phyloP scores from a whole-genome alignment of 2,888 invertebrate species.

The Electrophaes corylata region DNA sequence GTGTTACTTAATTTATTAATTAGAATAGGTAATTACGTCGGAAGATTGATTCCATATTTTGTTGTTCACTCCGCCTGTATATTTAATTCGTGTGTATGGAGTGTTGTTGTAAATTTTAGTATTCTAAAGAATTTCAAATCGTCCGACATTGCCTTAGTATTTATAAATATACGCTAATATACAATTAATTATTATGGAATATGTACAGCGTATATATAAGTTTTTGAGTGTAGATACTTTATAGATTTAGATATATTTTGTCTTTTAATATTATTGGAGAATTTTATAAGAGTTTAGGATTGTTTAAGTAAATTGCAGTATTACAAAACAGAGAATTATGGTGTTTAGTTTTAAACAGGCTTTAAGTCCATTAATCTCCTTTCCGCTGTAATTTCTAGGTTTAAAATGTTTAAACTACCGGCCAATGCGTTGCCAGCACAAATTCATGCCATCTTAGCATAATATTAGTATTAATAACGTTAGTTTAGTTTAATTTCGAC shows the following conservation, averaged over 20 bases:
- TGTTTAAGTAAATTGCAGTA: conserved; percentile 38
- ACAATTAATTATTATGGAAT: conserved; percentile 10
- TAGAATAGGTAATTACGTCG: conserved; percentile 49
- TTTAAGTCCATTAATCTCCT: conserved; percentile 34
- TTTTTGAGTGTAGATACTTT: conserved; percentile 37
- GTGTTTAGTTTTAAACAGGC: conserved; percentile 22
- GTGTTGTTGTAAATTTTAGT: conserved; percentile 41
- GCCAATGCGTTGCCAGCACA: conserved; percentile 46
- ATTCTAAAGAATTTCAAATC: conserved; percentile 24
- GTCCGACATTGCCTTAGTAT: conserved; percentile 51
- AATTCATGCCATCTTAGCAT: conserved; percentile 59
- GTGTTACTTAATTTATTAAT: conserved; percentile 79
- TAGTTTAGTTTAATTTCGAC: conserved; percentile 48
- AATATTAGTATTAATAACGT: conserved; percentile 45
- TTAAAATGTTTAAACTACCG: conserved; percentile 20
- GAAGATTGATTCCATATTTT: conserved; percentile 57
- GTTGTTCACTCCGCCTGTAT: conserved; percentile 70
- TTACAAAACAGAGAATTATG: conserved; percentile 32
- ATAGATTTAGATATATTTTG: conserved; percentile 37
- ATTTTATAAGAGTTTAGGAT: conserved; percentile 28
- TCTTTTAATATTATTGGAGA: conserved; percentile 36
- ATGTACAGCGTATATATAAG: conserved; percentile 26
- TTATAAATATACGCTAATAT: conserved; percentile 27
- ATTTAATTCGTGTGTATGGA: conserved; percentile 42
- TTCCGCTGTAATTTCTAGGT: conserved; percentile 8